phyloP scores from a whole-genome alignment of 2,797 vertebrate species.

The Propithecus perrieri region DNA sequence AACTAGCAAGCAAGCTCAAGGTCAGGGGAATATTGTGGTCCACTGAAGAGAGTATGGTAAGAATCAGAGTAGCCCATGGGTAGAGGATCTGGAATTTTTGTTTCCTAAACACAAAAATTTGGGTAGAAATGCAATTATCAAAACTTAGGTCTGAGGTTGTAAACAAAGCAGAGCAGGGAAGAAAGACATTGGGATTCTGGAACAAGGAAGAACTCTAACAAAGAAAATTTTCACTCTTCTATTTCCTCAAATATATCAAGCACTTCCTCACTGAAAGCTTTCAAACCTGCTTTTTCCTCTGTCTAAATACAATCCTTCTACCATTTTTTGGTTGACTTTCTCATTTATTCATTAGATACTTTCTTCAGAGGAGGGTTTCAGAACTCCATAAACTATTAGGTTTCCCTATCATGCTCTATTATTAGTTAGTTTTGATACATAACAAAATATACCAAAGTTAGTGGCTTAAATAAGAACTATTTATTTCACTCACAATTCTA shows the following conservation, averaged over 20 bases:
- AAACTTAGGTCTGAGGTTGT: neutral
- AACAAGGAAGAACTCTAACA: neutral
- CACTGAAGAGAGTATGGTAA: neutral
- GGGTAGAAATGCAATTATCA: neutral
- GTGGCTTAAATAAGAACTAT: neutral
- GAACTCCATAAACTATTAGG: neutral
- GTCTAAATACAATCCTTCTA: neutral
- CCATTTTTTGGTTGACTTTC: neutral
- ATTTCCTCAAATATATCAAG: neutral
- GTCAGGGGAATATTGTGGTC: neutral
- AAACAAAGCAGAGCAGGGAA: fast-evolving
- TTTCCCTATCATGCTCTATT: neutral
- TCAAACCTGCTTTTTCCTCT: neutral
- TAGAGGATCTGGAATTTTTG: neutral
- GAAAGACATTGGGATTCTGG: neutral
- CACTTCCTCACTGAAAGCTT: neutral
- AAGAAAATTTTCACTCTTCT: neutral
- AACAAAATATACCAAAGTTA: neutral
- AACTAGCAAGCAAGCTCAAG: neutral
- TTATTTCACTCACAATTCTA: neutral
- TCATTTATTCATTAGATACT: neutral
- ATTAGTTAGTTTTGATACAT: neutral
- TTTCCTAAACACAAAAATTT: neutral
- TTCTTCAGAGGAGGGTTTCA: neutral
- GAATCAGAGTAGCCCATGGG: neutral